These are phyloP conservation scores for Vulpes vulpes DNA, from an alignment of 2,113 vertebrate species.

Conservation along the genomic window DNA sequence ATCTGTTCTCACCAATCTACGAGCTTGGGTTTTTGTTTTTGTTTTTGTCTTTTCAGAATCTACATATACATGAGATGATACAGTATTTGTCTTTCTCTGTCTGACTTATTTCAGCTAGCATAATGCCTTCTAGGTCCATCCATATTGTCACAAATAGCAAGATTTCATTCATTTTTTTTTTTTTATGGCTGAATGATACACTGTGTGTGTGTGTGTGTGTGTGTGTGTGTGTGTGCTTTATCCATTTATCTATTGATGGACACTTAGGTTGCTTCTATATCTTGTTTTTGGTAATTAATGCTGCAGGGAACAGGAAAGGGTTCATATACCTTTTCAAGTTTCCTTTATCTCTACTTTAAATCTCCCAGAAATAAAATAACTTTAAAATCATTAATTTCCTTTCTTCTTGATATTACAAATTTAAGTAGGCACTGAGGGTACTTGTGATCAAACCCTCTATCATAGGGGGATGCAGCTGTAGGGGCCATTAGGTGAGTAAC, in stretches of 20 bases:
- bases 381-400: constrained; percentile 47
- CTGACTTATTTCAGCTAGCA: constrained; percentile 20
- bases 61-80: background rate
- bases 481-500: background rate
- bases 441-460: background rate
- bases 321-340: background rate
- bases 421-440: background rate
- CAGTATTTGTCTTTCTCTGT: background rate
- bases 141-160: background rate
- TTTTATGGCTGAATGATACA: background rate
- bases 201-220: too few relatives aligned
- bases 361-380: constrained; percentile 43
- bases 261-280: background rate
- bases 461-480: background rate
- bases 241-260: background rate
- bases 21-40: background rate
- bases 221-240: background rate
- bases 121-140: background rate
- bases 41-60: background rate
- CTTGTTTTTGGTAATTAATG: constrained; percentile 1
- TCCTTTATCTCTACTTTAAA: constrained; percentile 52
- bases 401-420: constrained; percentile 23
- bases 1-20: background rate
- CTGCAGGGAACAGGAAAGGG: background rate
- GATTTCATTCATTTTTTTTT: background rate